phyloP scores from a whole-genome alignment of 2,888 invertebrate species.

The Trypoxylon attenuatum region DNA sequence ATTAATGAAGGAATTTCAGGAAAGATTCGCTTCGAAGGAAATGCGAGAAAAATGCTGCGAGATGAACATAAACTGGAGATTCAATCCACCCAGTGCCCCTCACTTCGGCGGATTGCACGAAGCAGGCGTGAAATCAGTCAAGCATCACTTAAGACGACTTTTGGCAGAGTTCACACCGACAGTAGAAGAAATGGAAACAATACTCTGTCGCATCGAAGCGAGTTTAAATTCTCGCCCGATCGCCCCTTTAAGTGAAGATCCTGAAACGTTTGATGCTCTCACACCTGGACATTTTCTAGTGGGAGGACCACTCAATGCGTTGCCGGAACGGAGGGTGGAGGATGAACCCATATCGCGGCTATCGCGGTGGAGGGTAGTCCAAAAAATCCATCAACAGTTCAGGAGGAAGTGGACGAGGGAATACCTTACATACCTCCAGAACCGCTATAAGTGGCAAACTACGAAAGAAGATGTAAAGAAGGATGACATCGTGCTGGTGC shows the following conservation, averaged over 20 bases:
- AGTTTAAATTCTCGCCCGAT: conserved; percentile 38
- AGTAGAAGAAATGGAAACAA: conserved; percentile 47
- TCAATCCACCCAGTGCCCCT: conserved; percentile 51
- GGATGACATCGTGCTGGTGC: not conserved
- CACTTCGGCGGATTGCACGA: conserved; percentile 60
- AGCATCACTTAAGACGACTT: conserved; percentile 50
- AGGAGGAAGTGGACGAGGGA: not conserved
- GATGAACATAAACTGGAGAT: conserved; percentile 39
- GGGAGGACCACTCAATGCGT: conserved; percentile 36
- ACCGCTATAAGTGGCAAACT: not conserved
- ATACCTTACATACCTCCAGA: not conserved
- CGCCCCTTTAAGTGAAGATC: not conserved
- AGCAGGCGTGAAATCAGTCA: conserved; percentile 16
- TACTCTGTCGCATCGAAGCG: conserved; percentile 34
- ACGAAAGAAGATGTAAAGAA: not conserved
- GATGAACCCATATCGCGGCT: conserved; percentile 39
- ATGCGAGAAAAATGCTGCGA: not conserved
- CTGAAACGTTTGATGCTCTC: not conserved
- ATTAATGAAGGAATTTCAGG: conserved; percentile 7
- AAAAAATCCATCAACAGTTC: not conserved
- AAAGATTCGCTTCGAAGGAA: not conserved
- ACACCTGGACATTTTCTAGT: conserved; percentile 48
- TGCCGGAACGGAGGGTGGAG: conserved; percentile 48
- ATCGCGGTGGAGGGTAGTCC: conserved; percentile 27
- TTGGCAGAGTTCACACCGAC: conserved; percentile 38